Percentiles rank a stretch among this genome's conserved stretches.
phyloP scores from a whole-genome alignment of 2,113 vertebrate genomes.

The Laterallus jamaicensis region DNA sequence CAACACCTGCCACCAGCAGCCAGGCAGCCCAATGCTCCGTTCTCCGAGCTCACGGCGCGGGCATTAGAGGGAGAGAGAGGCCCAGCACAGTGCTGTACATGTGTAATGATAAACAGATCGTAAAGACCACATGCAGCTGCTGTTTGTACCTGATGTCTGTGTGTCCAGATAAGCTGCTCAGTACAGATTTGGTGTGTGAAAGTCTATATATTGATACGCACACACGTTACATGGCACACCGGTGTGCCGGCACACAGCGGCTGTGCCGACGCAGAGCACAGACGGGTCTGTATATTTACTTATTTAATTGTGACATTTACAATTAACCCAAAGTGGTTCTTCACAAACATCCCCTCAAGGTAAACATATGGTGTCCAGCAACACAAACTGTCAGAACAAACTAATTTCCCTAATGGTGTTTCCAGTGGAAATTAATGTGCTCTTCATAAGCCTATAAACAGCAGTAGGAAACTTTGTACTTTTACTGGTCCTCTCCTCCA shows the following conservation, averaged over 20 bases:
- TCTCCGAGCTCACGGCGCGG: background rate
- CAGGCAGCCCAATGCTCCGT: background rate
- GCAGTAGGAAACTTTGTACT: conserved; percentile 22
- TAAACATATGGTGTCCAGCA: conserved; percentile 64
- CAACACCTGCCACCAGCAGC: background rate
- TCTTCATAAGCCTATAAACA: background rate
- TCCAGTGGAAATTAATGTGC: conserved; percentile 15
- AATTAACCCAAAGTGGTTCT: conserved; percentile 54
- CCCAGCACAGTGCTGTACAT: background rate
- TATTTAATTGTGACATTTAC: conserved; percentile 63
- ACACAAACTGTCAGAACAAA: conserved; percentile 38
- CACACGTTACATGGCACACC: background rate
- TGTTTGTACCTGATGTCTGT: background rate
- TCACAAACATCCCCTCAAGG: conserved; percentile 51
- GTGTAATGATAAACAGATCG: background rate
- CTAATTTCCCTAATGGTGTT: conserved; percentile 40
- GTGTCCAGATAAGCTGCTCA: conserved; percentile 21
- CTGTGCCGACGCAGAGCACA: conserved; percentile 13
- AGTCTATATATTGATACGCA: background rate
- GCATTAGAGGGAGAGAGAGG: background rate
- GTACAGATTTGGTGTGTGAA: background rate
- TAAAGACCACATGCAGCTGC: background rate
- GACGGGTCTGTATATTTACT: conserved; percentile 52
- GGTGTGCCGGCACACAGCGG: background rate
- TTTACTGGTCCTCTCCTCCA: background rate